These are phyloP conservation scores for Heliangelus exortis DNA, from an alignment of 2,797 vertebrate genomes.

Conservation along the genomic window DNA sequence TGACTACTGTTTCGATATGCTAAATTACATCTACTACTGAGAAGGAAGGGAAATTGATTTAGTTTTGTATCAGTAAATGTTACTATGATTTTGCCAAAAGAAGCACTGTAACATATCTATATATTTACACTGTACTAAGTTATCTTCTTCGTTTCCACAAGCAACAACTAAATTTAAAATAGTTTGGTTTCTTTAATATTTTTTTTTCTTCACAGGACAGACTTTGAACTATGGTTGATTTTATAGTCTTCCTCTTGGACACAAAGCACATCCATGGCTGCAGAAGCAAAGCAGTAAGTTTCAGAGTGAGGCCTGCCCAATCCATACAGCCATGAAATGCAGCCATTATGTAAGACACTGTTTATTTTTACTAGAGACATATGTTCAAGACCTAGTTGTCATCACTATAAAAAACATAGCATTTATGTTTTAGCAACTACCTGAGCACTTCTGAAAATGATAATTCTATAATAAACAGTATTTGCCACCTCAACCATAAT, in stretches of 20 bases:
- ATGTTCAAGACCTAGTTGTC: background rate
- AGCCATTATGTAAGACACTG: fast-evolving
- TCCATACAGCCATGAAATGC: background rate
- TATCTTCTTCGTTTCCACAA: background rate
- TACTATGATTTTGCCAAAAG: background rate
- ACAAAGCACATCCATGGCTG: background rate
- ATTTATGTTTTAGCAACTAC: background rate
- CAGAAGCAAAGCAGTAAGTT: background rate
- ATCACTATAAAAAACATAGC: background rate
- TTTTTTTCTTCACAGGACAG: background rate
- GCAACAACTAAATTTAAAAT: background rate
- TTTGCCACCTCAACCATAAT: background rate
- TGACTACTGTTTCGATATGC: background rate
- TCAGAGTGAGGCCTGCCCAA: background rate
- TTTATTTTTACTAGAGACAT: background rate
- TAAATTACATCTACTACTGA: background rate
- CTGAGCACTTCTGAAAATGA: background rate
- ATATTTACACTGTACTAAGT: background rate
- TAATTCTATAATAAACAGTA: background rate
- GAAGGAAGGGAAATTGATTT: background rate
- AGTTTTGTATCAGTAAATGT: background rate
- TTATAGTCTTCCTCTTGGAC: background rate
- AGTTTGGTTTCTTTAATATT: background rate
- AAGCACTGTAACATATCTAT: background rate
- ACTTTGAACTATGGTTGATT: background rate